A percentile compares a stretch with the other conserved stretches of the same genome.
phyloP scores from a whole-genome alignment of 2,888 invertebrate genomes.

The Trachelus troglodyta region DNA sequence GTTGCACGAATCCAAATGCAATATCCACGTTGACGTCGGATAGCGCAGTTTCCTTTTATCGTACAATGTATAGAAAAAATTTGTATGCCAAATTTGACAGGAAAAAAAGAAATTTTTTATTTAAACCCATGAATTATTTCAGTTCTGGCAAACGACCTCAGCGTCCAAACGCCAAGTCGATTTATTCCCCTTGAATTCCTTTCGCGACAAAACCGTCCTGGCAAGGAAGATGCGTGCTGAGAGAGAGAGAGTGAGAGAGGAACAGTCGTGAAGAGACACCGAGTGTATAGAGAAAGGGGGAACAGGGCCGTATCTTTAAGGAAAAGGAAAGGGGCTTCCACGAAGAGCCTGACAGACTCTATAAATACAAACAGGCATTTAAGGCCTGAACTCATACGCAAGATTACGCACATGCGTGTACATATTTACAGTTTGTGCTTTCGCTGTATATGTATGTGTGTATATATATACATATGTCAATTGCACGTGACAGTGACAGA shows the following conservation, averaged over 20 bases:
- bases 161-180: background rate
- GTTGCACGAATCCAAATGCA: background rate
- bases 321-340: background rate
- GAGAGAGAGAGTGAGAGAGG: background rate
- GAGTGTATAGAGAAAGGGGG: background rate
- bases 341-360: constrained; percentile 31
- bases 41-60: background rate
- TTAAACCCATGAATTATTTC: background rate
- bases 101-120: background rate
- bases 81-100: background rate
- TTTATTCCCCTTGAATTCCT: background rate
- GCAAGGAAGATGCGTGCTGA: background rate
- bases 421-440: background rate
- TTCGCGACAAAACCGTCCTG: background rate
- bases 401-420: background rate
- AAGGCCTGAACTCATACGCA: constrained; percentile 33
- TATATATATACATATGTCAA: background rate
- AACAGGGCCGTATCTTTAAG: background rate
- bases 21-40: background rate
- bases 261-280: background rate
- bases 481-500: background rate
- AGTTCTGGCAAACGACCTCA: background rate
- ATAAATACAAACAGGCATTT: constrained; percentile 53
- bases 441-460: too few relatives aligned
- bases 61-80: background rate